Evolutionary conservation across 2,113 vertebrate genomes (phyloP).

Genomic region (Ptyas mucosa): DNA sequence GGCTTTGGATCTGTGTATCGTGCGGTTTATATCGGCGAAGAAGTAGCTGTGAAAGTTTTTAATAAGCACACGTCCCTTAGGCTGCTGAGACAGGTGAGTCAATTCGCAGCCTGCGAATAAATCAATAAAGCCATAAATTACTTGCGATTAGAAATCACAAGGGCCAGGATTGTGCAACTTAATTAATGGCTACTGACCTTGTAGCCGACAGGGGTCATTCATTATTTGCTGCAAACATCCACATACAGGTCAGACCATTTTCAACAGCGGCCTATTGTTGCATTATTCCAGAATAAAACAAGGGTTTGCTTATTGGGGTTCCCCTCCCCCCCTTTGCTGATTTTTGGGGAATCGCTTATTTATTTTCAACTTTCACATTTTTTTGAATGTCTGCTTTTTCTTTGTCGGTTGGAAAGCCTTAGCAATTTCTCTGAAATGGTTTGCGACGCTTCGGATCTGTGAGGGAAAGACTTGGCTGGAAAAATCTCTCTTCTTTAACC

Average conservation of each 20-base stretch:
- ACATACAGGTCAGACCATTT: not conserved
- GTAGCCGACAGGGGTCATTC: not conserved
- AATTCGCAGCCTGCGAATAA: not conserved
- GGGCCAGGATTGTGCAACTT: not conserved
- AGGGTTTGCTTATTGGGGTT: not conserved
- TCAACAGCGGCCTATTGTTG: not conserved
- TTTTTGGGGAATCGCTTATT: not conserved
- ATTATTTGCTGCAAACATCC: not conserved
- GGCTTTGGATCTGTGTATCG: conserved; percentile 96
- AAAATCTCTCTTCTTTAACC: not conserved
- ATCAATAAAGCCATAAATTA: not conserved
- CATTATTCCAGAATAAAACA: not conserved
- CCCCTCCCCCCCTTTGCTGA: not conserved
- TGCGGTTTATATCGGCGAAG: conserved; percentile 86
- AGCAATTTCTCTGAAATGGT: not conserved
- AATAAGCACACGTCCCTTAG: conserved; percentile 93
- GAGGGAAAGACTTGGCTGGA: not conserved
- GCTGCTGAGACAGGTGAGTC: conserved; percentile 89
- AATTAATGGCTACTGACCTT: not conserved
- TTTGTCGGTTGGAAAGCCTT: not conserved
- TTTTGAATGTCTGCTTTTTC: not conserved
- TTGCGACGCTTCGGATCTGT: not conserved
- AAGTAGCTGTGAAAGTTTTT: conserved; percentile 96
- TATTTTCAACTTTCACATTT: not conserved
- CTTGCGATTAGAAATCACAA: not conserved